Evolutionary conservation across 2,888 invertebrate species (phyloP).

Genomic region (Plebejus argus): DNA sequence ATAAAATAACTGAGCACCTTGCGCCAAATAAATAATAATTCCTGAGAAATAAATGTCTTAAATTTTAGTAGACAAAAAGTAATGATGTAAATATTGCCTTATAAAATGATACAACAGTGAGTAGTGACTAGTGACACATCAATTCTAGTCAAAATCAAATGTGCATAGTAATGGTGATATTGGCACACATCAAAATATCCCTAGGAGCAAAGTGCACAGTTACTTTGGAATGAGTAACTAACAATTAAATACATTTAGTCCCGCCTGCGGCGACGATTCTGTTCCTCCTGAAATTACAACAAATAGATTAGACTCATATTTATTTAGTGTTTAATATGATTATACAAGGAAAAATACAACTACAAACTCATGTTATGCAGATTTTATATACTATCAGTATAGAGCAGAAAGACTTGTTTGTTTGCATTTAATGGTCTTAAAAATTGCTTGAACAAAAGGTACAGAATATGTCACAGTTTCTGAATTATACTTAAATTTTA

Average conservation of each 20-base stretch:
- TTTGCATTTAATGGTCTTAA: not conserved
- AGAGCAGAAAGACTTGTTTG: not conserved
- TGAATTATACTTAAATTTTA: not conserved
- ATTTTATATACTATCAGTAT: not conserved
- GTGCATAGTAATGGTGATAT: not conserved
- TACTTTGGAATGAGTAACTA: slow-evolving; percentile 33
- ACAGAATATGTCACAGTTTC: too few species aligned
- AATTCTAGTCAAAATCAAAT: not conserved
- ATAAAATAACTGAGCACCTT: not conserved
- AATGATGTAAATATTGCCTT: not conserved
- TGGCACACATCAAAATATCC: not conserved
- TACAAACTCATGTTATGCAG: not conserved
- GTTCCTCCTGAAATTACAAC: slow-evolving; percentile 67
- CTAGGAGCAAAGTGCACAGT: slow-evolving; percentile 9
- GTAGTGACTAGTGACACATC: too few species aligned
- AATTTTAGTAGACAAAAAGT: not conserved
- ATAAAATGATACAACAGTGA: not conserved
- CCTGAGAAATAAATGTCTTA: not conserved
- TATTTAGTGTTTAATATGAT: not conserved
- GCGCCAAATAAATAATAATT: not conserved
- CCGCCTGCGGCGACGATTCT: slow-evolving; percentile 76
- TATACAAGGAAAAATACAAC: not conserved
- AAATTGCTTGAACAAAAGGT: not conserved
- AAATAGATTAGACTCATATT: slow-evolving; percentile 33
- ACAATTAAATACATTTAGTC: slow-evolving; percentile 55